Evolutionary conservation across 1,140 invertebrate species (phyloP).

Genomic region (Tigriopus japonicus): DNA sequence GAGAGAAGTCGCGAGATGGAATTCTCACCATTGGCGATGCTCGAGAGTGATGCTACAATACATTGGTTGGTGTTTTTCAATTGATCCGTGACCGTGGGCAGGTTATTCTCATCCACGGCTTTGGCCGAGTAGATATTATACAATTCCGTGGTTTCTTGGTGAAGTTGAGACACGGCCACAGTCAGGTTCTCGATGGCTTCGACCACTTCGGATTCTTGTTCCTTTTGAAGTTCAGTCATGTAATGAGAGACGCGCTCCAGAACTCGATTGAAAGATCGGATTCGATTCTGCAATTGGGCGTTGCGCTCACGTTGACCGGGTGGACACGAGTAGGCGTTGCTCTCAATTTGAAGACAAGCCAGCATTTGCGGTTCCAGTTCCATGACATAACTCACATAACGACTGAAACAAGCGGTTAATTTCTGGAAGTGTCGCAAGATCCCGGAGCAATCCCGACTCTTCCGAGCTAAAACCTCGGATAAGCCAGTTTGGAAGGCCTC

Average conservation of each 20-base stretch:
- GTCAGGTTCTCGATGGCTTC: conserved; percentile 5
- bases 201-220: background rate
- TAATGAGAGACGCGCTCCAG: too few species aligned
- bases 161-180: background rate
- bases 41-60: conserved; percentile 26
- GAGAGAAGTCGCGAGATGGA: conserved; percentile 19
- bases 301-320: background rate
- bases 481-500: conserved; percentile 22
- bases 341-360: background rate
- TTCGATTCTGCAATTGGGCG: too few species aligned
- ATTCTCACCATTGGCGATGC: conserved; percentile 24
- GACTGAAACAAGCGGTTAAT: background rate
- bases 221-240: too few species aligned
- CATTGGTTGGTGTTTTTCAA: conserved; percentile 28
- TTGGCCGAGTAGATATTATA: conserved; percentile 29
- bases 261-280: too few species aligned
- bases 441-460: background rate
- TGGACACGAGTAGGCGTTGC: conserved; percentile 4
- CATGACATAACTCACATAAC: conserved; percentile 2
- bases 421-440: background rate
- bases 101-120: conserved; percentile 27
- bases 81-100: conserved; percentile 27
- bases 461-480: background rate
- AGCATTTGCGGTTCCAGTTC: background rate
- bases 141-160: conserved; percentile 17